Conservation (phyloP, 2,888 invertebrate genomes). For the Tinea trinotella region DNA sequence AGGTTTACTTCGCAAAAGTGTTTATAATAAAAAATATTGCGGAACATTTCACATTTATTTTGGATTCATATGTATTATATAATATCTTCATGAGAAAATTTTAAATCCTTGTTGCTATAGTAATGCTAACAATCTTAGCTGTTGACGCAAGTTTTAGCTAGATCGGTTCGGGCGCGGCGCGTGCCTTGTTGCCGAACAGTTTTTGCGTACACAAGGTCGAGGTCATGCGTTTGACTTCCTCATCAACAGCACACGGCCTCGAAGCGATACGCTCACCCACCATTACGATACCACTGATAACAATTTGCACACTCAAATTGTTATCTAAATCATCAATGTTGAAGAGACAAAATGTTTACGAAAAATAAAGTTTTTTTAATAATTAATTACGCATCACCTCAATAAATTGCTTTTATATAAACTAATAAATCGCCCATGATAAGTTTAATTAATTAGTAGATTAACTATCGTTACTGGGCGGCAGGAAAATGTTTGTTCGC, state of each 20-base stretch:
- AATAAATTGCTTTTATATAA: not conserved
- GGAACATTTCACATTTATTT: conserved; percentile 25
- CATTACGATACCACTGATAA: conserved; percentile 11
- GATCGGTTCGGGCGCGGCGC: conserved; percentile 33
- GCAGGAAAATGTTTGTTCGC: conserved; percentile 1
- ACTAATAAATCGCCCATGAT: not conserved
- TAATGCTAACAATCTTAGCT: not conserved
- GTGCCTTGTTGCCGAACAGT: conserved; percentile 46
- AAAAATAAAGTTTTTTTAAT: too few species aligned
- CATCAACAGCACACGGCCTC: conserved; percentile 43
- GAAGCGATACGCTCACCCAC: conserved; percentile 20
- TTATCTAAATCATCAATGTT: not conserved
- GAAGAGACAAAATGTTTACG: too few species aligned
- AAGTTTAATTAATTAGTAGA: not conserved
- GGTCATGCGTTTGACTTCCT: conserved; percentile 67
- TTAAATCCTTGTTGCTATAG: not conserved
- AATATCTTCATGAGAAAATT: not conserved
- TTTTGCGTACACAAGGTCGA: conserved; percentile 66
- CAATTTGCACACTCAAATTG: not conserved
- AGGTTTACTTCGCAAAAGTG: not conserved
- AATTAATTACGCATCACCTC: not conserved
- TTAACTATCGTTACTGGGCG: not conserved
- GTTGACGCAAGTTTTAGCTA: conserved; percentile 9
- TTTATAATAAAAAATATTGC: conserved; percentile 31
- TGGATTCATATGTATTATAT: not conserved